A percentile compares a stretch with the other conserved stretches of the same genome.
These are phyloP conservation scores for Clivina fossor DNA, from an alignment of 2,888 invertebrate genomes.

Conservation along the genomic window DNA sequence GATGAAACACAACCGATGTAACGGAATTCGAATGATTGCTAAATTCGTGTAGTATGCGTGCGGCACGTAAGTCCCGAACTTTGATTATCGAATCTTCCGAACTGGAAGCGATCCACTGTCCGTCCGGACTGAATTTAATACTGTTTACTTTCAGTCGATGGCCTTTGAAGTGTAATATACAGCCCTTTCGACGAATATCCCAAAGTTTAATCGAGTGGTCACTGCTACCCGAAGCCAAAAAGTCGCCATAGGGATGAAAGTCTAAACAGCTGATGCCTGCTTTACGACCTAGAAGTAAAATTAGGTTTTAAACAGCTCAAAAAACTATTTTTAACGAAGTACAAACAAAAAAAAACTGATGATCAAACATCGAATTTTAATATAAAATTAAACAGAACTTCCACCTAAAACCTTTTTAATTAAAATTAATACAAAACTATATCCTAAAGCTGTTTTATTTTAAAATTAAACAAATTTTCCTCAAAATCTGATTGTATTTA, in stretches of 20 bases:
- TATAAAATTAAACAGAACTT: too few relatives aligned
- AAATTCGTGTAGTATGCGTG: slow-evolving; percentile 86
- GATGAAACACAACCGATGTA: slow-evolving; percentile 94
- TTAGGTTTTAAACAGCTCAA: too few relatives aligned
- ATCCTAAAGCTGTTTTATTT: too few relatives aligned
- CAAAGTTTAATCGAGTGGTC: slow-evolving; percentile 91
- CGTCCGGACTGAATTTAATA: slow-evolving; percentile 96
- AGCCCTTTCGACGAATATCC: slow-evolving; percentile 93
- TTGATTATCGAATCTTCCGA: slow-evolving; percentile 84
- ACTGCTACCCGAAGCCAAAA: slow-evolving; percentile 89
- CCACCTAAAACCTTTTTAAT: too few relatives aligned
- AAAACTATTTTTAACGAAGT: too few relatives aligned
- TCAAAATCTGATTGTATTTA: too few relatives aligned
- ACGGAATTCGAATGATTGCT: slow-evolving; percentile 80
- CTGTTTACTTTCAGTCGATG: slow-evolving; percentile 90
- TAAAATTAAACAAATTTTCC: too few relatives aligned
- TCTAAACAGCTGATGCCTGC: slow-evolving; percentile 83
- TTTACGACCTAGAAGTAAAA: too few relatives aligned
- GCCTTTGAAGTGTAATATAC: slow-evolving; percentile 91
- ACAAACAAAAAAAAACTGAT: too few relatives aligned
- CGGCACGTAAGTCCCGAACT: slow-evolving; percentile 92
- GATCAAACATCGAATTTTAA: too few relatives aligned
- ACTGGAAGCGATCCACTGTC: slow-evolving; percentile 96
- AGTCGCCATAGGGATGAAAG: slow-evolving; percentile 95
- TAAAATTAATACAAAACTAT: too few relatives aligned